Evolutionary conservation across 2,888 invertebrate species (phyloP), one percentile per base, ranked within the genome.

Genomic region (Lottia gigantea): DNA sequence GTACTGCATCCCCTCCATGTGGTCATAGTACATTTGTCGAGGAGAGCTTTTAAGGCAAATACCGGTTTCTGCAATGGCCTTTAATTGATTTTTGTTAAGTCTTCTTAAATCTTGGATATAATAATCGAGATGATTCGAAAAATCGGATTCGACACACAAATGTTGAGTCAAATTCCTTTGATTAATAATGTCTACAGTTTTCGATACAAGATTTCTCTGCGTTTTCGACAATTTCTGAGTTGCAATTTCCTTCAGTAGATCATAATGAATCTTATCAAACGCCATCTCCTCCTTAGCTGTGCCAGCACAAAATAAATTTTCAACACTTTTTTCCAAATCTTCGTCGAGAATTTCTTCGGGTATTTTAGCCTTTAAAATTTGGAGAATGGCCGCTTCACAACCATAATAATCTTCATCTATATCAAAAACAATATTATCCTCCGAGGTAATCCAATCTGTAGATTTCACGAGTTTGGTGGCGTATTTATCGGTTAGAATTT

Each of bases 321-420:
- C 12, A 12, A 55, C 12, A 0, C 23, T 23, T 14, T 11, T 11
- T 23, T 12, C 19, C 23, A 55, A 23, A 23, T 23, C 23, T 12
- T 55, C 55, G 12, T 55, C 55, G 11, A 55, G 19, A 55, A 23
- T 23, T 55, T 55, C 14, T 55, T 55, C 55, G 19, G 55, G 4
- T 23, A 55, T 55, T 11, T 55, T 55, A 11, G 14, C 55, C 19
- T 55, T 23, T 55, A 55, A 55, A 23, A 55, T 19, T 11, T 55
- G 23, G 2, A 12, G 19, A 23, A 55, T 23, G 12, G 55, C 55
- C 11, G 55, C 55, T 55, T 55, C 19, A 23, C 55, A 55, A 2
- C 55, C 55, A 23, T 55, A 55, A 55, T 55, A 55, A 19, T 55
- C 55, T 55, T 55, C 55, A 23, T 55, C 55, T 23, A 55, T 55